Percentiles rank a stretch among this genome's conserved stretches.
These are phyloP conservation scores for Argyrosomus japonicus DNA, from an alignment of 2,113 vertebrate genomes.

Conservation along the genomic window DNA sequence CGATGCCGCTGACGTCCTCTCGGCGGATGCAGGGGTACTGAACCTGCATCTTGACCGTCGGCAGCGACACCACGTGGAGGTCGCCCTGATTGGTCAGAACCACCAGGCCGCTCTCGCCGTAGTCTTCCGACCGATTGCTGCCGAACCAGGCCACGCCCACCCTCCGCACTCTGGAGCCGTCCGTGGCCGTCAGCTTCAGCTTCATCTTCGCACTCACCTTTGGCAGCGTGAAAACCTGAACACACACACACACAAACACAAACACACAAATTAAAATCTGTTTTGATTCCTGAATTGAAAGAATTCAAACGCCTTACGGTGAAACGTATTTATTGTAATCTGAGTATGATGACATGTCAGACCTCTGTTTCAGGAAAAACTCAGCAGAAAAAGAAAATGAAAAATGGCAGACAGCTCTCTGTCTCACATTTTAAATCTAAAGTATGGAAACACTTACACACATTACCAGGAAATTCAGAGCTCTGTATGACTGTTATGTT, in stretches of 20 bases:
- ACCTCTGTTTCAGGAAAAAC: too few relatives aligned
- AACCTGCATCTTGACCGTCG: slow-evolving; percentile 93
- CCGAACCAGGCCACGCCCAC: slow-evolving; percentile 90
- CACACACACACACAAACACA: not conserved
- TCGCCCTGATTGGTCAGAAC: slow-evolving; percentile 97
- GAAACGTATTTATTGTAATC: too few relatives aligned
- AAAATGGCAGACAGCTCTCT: too few relatives aligned
- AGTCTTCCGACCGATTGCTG: slow-evolving; percentile 89
- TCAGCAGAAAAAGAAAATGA: too few relatives aligned
- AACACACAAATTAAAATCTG: too few relatives aligned
- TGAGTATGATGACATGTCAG: too few relatives aligned
- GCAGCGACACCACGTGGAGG: slow-evolving; percentile 93
- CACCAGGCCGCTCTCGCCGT: slow-evolving; percentile 90
- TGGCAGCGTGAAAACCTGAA: slow-evolving; percentile 93
- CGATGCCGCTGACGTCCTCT: slow-evolving; percentile 97
- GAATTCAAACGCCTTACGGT: too few relatives aligned
- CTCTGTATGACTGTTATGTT: too few relatives aligned
- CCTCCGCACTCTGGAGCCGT: slow-evolving; percentile 93
- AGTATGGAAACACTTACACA: too few relatives aligned
- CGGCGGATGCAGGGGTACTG: slow-evolving; percentile 94
- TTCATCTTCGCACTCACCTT: slow-evolving; percentile 96
- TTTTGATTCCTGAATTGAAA: too few relatives aligned
- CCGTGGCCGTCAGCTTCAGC: slow-evolving; percentile 94
- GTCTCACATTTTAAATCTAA: too few relatives aligned
- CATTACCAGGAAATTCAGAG: too few relatives aligned